Evolutionary conservation across 2,797 vertebrate genomes (phyloP).

Genomic region (Xiphophorus birchmanni): DNA sequence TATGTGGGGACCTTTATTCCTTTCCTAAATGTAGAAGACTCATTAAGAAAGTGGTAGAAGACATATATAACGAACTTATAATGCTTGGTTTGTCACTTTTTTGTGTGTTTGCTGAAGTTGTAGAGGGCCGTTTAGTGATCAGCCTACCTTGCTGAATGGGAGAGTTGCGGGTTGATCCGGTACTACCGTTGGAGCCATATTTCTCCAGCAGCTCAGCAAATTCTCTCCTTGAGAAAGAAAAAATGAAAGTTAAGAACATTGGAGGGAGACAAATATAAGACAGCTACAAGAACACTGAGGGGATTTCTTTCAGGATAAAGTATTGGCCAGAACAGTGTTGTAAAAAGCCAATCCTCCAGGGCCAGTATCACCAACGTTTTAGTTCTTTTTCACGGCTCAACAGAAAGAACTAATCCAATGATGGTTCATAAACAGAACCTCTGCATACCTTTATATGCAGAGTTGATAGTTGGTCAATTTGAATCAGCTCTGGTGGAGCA

Average conservation of each 20-base stretch:
- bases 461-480: neutral
- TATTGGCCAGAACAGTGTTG: neutral
- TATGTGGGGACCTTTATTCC: neutral
- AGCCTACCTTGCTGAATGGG: slow-evolving; percentile 82
- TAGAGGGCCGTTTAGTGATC: neutral
- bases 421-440: neutral
- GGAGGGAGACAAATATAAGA: neutral
- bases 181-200: slow-evolving; percentile 88
- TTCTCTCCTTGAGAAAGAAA: slow-evolving; percentile 81
- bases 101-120: neutral
- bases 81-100: neutral
- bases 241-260: neutral
- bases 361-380: neutral
- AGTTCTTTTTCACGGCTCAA: neutral
- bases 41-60: neutral
- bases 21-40: slow-evolving; percentile 3
- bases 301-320: neutral
- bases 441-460: neutral
- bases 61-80: neutral
- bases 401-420: neutral
- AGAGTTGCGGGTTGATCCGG: slow-evolving; percentile 86
- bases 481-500: neutral
- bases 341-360: neutral
- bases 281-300: neutral
- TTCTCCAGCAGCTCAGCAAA: slow-evolving; percentile 90